Percentiles rank a stretch among this genome's conserved stretches.
Conservation (phyloP, 2,888 invertebrate species). For the Drosophila nr. perissopoda region DNA sequence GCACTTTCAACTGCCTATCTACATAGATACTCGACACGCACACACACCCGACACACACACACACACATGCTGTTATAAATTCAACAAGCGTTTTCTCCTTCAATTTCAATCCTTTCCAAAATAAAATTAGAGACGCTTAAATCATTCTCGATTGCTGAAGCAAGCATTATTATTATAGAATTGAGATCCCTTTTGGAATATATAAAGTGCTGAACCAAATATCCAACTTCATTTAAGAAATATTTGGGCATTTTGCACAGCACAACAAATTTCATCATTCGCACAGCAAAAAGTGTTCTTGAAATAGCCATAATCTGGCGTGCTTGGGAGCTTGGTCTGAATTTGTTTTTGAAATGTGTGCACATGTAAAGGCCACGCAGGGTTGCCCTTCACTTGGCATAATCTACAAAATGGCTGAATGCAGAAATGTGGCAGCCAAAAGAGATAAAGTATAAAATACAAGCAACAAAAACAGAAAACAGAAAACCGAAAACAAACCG, state of each 20-base stretch:
- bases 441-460: slow-evolving; percentile 14
- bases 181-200: not conserved
- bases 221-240: not conserved
- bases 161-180: not conserved
- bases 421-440: slow-evolving; percentile 31
- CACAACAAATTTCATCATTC: not conserved
- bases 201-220: not conserved
- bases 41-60: no score
- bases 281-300: not conserved
- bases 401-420: slow-evolving; percentile 62
- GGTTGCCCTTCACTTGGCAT: slow-evolving; percentile 56
- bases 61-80: no score
- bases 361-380: slow-evolving; percentile 2
- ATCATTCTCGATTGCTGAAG: not conserved
- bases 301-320: not conserved
- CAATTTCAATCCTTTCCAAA: not conserved
- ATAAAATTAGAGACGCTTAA: not conserved
- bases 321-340: not conserved
- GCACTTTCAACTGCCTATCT: slow-evolving; percentile 20
- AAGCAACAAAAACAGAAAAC: not conserved
- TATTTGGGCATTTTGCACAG: not conserved
- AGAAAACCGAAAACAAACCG: slow-evolving; percentile 6
- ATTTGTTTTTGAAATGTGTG: not conserved
- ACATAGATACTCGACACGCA: slow-evolving; percentile 14
- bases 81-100: not conserved